phyloP scores from a whole-genome alignment of 2,113 vertebrate species.

The Lepisosteus oculatus region DNA sequence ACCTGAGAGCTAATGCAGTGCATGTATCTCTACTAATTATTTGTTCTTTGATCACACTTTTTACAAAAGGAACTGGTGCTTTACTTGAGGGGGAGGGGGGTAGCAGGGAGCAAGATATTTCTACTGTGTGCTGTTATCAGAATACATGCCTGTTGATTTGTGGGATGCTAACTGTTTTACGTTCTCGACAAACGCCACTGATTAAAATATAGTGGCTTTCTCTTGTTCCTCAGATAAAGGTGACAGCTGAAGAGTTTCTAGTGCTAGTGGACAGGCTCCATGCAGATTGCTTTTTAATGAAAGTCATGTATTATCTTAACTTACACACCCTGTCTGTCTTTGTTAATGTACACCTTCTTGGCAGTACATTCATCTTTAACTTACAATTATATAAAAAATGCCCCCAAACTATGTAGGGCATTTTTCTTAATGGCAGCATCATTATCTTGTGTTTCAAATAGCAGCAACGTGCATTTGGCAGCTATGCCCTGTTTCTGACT shows the following conservation, averaged over 20 bases:
- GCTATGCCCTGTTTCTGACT: background rate
- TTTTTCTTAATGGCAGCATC: conserved; percentile 5
- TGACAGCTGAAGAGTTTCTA: conserved; percentile 78
- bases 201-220: conserved; percentile 85
- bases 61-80: conserved; percentile 53
- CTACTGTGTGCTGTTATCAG: conserved; percentile 75
- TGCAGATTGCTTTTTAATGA: conserved; percentile 88
- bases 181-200: conserved; percentile 85
- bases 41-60: conserved; percentile 67
- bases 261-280: conserved; percentile 79
- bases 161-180: conserved; percentile 83
- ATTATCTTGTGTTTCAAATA: conserved; percentile 6
- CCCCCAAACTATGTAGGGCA: background rate
- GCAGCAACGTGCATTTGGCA: background rate
- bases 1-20: conserved; percentile 53
- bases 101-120: conserved; percentile 62
- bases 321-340: conserved; percentile 71
- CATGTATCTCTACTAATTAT: conserved; percentile 69
- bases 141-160: conserved; percentile 86
- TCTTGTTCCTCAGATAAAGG: conserved; percentile 79
- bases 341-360: conserved; percentile 75
- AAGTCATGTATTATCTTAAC: conserved; percentile 84
- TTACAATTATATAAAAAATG: conserved; percentile 68
- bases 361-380: conserved; percentile 80
- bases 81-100: too few relatives aligned